Conservation (phyloP, 2,888 invertebrate species). For the Arrhopalites spinosus region DNA sequence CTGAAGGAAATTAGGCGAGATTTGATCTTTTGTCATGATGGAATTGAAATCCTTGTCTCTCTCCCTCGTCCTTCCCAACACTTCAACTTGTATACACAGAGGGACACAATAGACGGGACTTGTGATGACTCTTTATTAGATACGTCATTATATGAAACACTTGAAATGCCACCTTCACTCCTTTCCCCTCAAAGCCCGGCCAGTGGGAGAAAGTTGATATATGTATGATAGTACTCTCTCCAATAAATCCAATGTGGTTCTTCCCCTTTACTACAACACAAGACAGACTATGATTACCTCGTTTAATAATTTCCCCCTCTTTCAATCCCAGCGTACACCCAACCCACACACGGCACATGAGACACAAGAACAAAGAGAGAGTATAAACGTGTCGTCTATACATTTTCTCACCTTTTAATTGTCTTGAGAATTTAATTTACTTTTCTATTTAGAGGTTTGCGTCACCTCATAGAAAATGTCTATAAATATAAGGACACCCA, state of each 20-base stretch:
- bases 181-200: neutral
- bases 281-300: neutral
- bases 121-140: neutral
- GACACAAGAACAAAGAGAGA: too few species aligned
- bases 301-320: conserved; percentile 1
- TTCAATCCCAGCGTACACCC: neutral
- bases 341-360: too few species aligned
- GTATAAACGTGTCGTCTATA: neutral
- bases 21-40: conserved; percentile 38
- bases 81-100: neutral
- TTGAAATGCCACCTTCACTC: neutral
- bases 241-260: neutral
- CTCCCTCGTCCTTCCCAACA: neutral
- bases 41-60: conserved; percentile 32
- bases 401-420: conserved; percentile 1
- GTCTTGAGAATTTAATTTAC: neutral
- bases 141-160: conserved; percentile 1
- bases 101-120: neutral
- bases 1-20: conserved; percentile 37
- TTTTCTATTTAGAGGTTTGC: too few species aligned
- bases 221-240: neutral
- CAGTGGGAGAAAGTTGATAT: neutral
- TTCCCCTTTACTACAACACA: neutral
- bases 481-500: too few species aligned
- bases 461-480: too few species aligned